Evolutionary conservation across 2,797 vertebrate genomes (phyloP).

Genomic region (Apodemus agrarius): DNA sequence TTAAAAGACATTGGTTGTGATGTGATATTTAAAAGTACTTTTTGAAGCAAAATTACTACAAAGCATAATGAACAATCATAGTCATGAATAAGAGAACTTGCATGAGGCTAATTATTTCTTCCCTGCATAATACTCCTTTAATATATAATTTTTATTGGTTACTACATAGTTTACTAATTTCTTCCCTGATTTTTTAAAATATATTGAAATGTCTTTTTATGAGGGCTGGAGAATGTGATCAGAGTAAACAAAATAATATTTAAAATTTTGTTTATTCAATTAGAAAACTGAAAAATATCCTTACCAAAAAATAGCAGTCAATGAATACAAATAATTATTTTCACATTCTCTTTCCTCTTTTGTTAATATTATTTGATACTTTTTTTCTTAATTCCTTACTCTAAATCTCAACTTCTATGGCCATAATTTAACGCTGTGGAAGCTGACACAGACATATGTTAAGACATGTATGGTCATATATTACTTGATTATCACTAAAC

Average conservation of each 20-base stretch:
- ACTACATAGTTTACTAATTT: not conserved
- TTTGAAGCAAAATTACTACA: not conserved
- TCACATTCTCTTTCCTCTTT: not conserved
- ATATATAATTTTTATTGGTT: not conserved
- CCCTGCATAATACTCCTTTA: not conserved
- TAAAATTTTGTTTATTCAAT: conserved; percentile 38
- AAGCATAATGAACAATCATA: not conserved
- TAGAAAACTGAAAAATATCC: not conserved
- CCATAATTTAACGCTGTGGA: not conserved
- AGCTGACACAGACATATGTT: not conserved
- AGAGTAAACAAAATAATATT: not conserved
- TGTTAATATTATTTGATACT: not conserved
- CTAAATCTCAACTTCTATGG: not conserved
- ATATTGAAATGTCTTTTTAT: not conserved
- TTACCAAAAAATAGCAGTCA: not conserved
- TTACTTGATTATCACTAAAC: not conserved
- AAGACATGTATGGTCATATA: not conserved
- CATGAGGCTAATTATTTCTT: not conserved
- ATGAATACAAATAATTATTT: not conserved
- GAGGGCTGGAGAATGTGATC: not conserved
- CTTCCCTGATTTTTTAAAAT: not conserved
- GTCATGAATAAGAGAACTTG: not conserved
- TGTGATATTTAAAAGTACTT: not conserved
- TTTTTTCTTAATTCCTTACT: conserved; percentile 21
- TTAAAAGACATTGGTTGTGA: not conserved